Base-by-base conservation (phyloP, 1,140 invertebrate genomes). In the Camponotus pennsylvanicus region DNA sequence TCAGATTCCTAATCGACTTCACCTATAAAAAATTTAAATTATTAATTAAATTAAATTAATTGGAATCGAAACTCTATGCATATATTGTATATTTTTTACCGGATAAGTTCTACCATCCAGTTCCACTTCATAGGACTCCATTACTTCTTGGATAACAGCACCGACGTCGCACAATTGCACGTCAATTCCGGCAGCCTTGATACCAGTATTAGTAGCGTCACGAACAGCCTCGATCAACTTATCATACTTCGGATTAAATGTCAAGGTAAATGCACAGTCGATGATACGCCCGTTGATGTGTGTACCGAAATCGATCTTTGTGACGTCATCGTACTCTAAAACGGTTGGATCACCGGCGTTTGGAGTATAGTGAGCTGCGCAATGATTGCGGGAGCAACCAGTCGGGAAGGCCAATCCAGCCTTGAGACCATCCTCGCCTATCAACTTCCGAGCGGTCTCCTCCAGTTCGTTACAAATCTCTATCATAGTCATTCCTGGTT, bases 91-190 rank as follows among this genome's bases (percentile, higher is more conserved):
- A 40, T 71, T 85, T 59, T 63, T 34, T 89, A 94, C 94, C 95
- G 97, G 98, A 95, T 99, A 99, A 40, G 97, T 98, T 96, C 99
- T 99, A 42, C 99, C 99, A 96, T 99, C 98, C 32, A 99, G 93
- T 95, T 99, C 99, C 3, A 99, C 97, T 96, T 99, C 99, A 96
- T 99, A 99, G 0, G 98, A 99, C 92, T 99, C 99, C 99, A 99
- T 99, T 0, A 99, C 98, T 96, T 99, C 99, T 94, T 99, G 99
- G 92, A 99, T 99, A 5, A 98, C 98, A 91, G 98, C 98, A 21
- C 99, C 99, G 91, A 99, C 98, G 93, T 99, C 99, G 95, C 99
- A 99, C 67, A 99, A 96, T 92, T 98, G 97, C 0, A 99, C 99
- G 95, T 99, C 99, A 90, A 99, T 99, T 69, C 99, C 99, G 27